phyloP scores from a whole-genome alignment of 1,140 invertebrate species.

The Megathymus violae region DNA sequence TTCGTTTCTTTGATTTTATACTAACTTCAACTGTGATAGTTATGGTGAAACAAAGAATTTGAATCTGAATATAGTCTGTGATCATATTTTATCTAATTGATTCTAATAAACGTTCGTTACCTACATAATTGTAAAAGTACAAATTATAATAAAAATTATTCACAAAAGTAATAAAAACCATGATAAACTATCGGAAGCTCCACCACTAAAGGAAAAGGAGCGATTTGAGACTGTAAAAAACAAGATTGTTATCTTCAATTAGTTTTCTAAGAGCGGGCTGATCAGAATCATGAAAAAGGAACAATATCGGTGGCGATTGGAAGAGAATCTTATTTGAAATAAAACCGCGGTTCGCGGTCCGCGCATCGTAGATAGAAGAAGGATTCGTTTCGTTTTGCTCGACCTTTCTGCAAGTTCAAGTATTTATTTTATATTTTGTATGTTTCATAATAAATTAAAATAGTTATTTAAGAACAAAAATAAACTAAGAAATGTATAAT shows the following conservation, averaged over 20 bases:
- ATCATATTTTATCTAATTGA: no score
- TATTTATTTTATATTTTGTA: no score
- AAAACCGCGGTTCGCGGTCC: conserved; percentile 57
- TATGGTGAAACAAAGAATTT: no score
- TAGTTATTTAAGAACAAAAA: no score
- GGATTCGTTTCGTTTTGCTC: conserved; percentile 51
- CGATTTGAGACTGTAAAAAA: conserved; percentile 41
- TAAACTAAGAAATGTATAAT: no score
- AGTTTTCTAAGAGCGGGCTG: conserved; percentile 63
- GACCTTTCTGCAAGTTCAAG: neutral
- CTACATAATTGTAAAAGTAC: no score
- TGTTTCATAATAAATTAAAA: no score
- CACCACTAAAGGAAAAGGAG: conserved; percentile 2
- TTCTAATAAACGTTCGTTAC: no score
- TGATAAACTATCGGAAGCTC: conserved; percentile 16
- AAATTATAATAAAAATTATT: neutral
- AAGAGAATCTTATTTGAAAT: conserved; percentile 63
- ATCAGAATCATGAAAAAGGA: conserved; percentile 63
- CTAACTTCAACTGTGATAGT: no score
- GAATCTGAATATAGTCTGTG: no score
- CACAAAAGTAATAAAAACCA: neutral
- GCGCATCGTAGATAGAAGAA: conserved; percentile 49
- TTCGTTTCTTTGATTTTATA: no score
- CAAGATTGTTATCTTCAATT: conserved; percentile 74
- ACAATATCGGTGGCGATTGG: conserved; percentile 53